Evolutionary conservation across 2,113 vertebrate species (phyloP).

Genomic region (Rostratula benghalensis): DNA sequence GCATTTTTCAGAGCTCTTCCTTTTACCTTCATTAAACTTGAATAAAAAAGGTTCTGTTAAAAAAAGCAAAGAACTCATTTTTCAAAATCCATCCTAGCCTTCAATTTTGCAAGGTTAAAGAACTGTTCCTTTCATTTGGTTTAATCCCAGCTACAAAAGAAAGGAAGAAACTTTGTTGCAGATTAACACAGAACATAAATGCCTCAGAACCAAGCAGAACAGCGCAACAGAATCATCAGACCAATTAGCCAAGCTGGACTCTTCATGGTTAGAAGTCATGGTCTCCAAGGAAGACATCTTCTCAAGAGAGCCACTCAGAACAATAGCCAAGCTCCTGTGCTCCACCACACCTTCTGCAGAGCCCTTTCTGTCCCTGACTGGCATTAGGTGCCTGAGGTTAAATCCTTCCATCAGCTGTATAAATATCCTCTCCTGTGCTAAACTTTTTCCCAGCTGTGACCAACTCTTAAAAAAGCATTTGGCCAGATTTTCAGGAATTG

Average conservation of each 20-base stretch:
- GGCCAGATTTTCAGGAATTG: neutral
- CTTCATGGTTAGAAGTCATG: rapidly evolving
- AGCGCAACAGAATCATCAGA: neutral
- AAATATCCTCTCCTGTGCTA: neutral
- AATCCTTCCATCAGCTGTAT: neutral
- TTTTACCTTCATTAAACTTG: conserved; percentile 49
- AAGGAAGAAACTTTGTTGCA: neutral
- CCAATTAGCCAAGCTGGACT: neutral
- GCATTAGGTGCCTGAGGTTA: neutral
- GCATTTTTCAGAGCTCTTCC: conserved; percentile 23
- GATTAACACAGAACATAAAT: neutral
- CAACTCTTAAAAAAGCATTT: neutral
- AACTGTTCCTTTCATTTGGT: neutral
- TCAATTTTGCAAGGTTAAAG: conserved; percentile 6
- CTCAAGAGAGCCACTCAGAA: neutral
- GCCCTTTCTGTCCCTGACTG: neutral
- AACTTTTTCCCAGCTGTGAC: neutral
- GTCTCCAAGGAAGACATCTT: neutral
- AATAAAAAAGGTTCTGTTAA: conserved; percentile 32
- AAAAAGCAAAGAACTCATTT: conserved; percentile 15
- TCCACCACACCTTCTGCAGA: neutral
- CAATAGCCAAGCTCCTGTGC: neutral
- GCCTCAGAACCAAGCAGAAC: neutral
- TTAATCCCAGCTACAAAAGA: neutral
- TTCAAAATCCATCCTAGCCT: conserved; percentile 4